Evolutionary conservation across 2,888 invertebrate species (phyloP), one percentile per base, ranked within the genome.

Genomic region (Cosmorhoe ocellata): DNA sequence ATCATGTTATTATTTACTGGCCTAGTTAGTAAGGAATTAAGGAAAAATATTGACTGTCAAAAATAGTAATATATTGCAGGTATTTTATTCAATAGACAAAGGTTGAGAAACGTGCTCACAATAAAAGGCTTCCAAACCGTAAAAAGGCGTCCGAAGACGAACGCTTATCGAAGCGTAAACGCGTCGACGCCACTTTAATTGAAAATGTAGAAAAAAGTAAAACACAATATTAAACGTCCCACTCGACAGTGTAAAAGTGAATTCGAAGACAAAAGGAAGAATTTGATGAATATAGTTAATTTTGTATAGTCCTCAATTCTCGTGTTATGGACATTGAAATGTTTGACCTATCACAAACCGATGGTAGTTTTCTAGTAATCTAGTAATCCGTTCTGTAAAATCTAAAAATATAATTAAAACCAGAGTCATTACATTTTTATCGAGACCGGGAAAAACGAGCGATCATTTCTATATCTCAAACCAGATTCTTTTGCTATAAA

Each of bases 101-200:
- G 27, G 26, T 61, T 66, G 22, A 56, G 59, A 58, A 53, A 39
- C 62, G n/a, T 36, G 44, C 36, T 61, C 53, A 46, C 59, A 43
- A 44, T 44, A 59, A 76, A 74, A 77, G 78, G 77, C 72, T 66
- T 46, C 61, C 59, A 51, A 67, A 69, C 70, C 70, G 69, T 71
- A 67, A 75, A 74, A 74, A 78, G 67, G 59, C 48, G 51, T 28
- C 49, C 51, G 59, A 75, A 70, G 67, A 71, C 68, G 64, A 70
- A 57, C 56, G 56, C 51, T 57, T 77, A 74, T 56, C 62, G 64
- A 68, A 79, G 74, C 81, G 76, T 67, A 76, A 81, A 76, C 70
- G 64, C 67, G 71, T 68, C 70, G 67, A 45, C 27, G 44, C 64
- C 67, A 59, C 56, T 72, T 76, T 81, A 81, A 82, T 83, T 82